Evolutionary conservation across 2,888 invertebrate species (phyloP).

Genomic region (Plebejus argus): DNA sequence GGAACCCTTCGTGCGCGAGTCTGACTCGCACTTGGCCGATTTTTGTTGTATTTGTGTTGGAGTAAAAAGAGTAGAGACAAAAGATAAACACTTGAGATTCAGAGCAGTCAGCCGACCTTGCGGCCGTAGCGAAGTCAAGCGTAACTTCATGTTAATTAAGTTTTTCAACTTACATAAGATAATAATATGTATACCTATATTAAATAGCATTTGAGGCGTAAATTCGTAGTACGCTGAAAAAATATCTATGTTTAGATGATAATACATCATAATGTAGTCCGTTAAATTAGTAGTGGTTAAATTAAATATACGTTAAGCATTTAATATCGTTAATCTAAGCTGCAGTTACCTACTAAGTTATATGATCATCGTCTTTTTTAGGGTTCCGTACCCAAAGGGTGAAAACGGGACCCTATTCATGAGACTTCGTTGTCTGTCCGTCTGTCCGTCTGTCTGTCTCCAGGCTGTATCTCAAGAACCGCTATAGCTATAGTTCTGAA

Average conservation of each 20-base stretch:
- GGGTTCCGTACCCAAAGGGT: too few relatives aligned
- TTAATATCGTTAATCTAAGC: too few relatives aligned
- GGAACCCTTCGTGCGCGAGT: too few relatives aligned
- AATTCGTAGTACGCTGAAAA: neutral
- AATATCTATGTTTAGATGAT: neutral
- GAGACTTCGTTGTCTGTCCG: too few relatives aligned
- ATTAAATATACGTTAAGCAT: too few relatives aligned
- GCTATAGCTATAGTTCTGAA: too few relatives aligned
- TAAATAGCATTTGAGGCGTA: neutral
- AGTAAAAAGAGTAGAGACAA: neutral
- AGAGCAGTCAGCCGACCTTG: neutral
- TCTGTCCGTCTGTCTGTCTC: too few relatives aligned
- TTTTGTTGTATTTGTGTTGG: neutral
- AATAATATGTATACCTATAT: neutral
- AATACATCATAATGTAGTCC: neutral
- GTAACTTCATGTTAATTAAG: neutral
- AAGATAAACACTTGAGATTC: constrained; percentile 4
- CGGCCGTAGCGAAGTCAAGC: constrained; percentile 6
- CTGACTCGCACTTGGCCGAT: too few relatives aligned
- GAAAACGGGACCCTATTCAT: too few relatives aligned
- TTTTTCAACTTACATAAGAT: constrained; percentile 4
- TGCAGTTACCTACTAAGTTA: too few relatives aligned
- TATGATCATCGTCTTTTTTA: too few relatives aligned
- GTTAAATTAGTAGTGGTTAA: neutral
- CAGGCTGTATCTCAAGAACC: too few relatives aligned